Evolutionary conservation across 2,113 vertebrate species (phyloP), one percentile per base, ranked within the genome.

Genomic region (Noctilio leporinus): DNA sequence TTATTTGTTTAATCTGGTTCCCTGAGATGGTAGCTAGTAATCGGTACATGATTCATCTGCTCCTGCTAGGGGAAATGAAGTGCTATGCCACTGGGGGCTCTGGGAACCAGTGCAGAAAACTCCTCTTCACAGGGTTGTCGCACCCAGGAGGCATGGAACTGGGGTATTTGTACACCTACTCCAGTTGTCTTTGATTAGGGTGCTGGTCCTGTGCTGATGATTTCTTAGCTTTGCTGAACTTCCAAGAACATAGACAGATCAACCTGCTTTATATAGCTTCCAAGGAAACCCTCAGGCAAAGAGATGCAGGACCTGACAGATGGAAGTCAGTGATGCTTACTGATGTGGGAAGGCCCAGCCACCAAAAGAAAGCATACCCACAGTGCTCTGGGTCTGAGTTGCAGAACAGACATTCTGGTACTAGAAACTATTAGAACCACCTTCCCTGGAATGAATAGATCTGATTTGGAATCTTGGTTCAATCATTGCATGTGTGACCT

Each of bases 1-100:
- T 92, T 83, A 53, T 91, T 64, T 86, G 45, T 82, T 85, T 69
- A 77, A 24, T 64, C 28, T 82, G 85, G 76, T 2, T 30, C 1
- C 3, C 33, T 20, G 75, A 30, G 67, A 11, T 38, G 38, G 17
- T 17, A 86, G 24, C 55, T n/a, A 69, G 26, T 17, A 49, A 87
- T 73, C 16, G 22, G 73, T 22, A 5, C 38, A 30, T 15, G 11
- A 51, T 30, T 35, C 28, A 77, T 47, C 19, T 15, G 30, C 59
- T 81, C 57, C 35, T 76, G 1, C 26, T 45, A 19, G 51, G n/a
- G 10, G 15, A 35, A 47, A 26, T 24, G 14, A 53, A 26, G 16
- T 28, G 65, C 38, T 43, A 30, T n/a, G 5, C 10, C 5, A 5
- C 4, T 53, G n/a, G 67, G 45, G 40, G 2, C 43, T 73, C 57